A percentile compares a stretch with the other conserved stretches of the same genome.
These are phyloP conservation scores for Scopus umbretta DNA, from an alignment of 2,113 vertebrate genomes.

Conservation along the genomic window DNA sequence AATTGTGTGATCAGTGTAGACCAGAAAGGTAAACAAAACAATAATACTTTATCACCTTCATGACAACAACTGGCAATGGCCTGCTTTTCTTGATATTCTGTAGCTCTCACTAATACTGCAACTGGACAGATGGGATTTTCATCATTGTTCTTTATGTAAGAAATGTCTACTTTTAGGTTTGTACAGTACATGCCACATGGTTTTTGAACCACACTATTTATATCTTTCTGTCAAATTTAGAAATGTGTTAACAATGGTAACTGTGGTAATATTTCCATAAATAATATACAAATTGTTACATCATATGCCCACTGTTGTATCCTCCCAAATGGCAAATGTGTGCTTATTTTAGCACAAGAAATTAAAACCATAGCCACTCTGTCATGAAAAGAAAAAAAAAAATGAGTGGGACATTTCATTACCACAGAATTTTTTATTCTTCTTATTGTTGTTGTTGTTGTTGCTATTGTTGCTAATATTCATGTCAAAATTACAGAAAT, in stretches of 20 bases:
- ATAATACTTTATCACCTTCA: not conserved
- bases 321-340: not conserved
- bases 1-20: not conserved
- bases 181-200: too few relatives aligned
- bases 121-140: not conserved
- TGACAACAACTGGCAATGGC: not conserved
- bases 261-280: not conserved
- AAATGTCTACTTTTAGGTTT: not conserved
- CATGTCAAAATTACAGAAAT: not conserved
- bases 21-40: not conserved
- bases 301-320: not conserved
- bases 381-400: not conserved
- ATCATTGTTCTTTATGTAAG: not conserved
- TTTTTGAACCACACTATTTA: not conserved
- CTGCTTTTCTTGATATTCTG: not conserved
- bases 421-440: not conserved
- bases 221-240: not conserved
- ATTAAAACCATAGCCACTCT: not conserved
- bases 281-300: not conserved
- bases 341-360: not conserved
- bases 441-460: too few relatives aligned
- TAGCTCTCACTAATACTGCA: not conserved
- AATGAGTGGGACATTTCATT: not conserved
- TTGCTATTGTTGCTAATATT: not conserved
- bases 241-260: not conserved